phyloP scores from a whole-genome alignment of 2,113 vertebrate species.

The Pitta sordida region DNA sequence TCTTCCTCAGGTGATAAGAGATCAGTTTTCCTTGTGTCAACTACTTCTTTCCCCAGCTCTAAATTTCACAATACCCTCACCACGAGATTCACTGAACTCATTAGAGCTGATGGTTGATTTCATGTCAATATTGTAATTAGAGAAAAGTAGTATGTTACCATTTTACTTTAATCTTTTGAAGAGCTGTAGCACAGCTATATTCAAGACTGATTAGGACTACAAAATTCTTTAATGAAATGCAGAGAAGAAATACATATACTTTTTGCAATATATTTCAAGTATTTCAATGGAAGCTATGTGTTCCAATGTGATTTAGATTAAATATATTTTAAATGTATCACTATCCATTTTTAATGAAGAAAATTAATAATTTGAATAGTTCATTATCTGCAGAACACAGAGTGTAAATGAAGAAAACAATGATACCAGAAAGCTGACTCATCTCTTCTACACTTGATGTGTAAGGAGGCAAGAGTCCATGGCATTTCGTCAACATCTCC shows the following conservation, averaged over 20 bases:
- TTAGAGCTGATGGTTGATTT: neutral
- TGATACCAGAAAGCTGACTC: neutral
- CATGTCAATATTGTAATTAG: neutral
- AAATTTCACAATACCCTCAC: neutral
- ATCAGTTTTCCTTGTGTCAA: neutral
- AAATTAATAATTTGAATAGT: neutral
- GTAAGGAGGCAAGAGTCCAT: neutral
- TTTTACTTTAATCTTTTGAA: neutral
- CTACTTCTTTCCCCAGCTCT: neutral
- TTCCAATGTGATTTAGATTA: neutral
- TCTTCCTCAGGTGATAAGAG: neutral
- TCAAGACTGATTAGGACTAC: neutral
- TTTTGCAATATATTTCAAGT: neutral
- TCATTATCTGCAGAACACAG: neutral
- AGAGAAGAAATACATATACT: neutral
- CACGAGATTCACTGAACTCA: neutral
- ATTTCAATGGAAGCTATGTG: neutral
- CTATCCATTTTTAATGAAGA: slow-evolving; percentile 1
- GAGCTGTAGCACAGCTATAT: neutral
- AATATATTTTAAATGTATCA: neutral
- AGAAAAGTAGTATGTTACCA: neutral
- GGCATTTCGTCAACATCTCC: neutral
- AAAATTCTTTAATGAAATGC: neutral
- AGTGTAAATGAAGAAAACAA: neutral
- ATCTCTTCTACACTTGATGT: neutral